Percentiles rank a stretch among this genome's conserved stretches.
Conservation (phyloP, 2,797 vertebrate genomes). For the Micrastur ruficollis region DNA sequence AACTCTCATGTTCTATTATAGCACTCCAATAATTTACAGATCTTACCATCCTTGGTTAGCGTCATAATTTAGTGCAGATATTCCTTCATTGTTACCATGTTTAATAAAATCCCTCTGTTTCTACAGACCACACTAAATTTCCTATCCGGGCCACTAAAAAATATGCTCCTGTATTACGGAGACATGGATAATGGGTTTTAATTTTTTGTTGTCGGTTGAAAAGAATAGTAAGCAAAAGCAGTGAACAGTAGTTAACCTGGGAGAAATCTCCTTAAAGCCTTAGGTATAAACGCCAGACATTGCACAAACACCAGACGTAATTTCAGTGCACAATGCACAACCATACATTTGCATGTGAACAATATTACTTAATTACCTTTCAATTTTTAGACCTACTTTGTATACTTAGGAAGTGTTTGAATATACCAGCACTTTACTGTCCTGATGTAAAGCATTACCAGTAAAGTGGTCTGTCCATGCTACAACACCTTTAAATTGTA, state of each 20-base stretch:
- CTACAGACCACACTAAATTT: slow-evolving; percentile 35
- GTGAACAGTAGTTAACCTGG: slow-evolving; percentile 65
- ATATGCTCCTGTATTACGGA: background rate
- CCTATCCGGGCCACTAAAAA: slow-evolving; percentile 49
- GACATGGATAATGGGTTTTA: slow-evolving; percentile 30
- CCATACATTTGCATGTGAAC: slow-evolving; percentile 70
- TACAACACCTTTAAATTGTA: slow-evolving; percentile 78
- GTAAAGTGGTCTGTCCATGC: slow-evolving; percentile 71
- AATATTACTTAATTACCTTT: slow-evolving; percentile 76
- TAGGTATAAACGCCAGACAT: slow-evolving; percentile 51
- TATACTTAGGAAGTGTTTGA: slow-evolving; percentile 69
- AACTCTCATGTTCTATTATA: slow-evolving; percentile 76
- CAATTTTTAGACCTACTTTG: slow-evolving; percentile 71
- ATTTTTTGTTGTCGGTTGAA: slow-evolving; percentile 64
- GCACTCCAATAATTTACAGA: slow-evolving; percentile 77
- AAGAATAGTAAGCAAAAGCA: slow-evolving; percentile 23
- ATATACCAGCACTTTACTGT: slow-evolving; percentile 68
- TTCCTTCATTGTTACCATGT: slow-evolving; percentile 69
- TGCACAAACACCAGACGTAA: slow-evolving; percentile 48
- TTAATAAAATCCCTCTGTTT: slow-evolving; percentile 70
- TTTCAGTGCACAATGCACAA: slow-evolving; percentile 57
- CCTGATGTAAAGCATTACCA: slow-evolving; percentile 66
- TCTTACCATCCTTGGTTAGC: slow-evolving; percentile 75
- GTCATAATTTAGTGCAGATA: slow-evolving; percentile 79
- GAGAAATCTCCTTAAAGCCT: slow-evolving; percentile 55